A percentile compares a stretch with the other conserved stretches of the same genome.
Conservation (phyloP, 2,888 invertebrate genomes). For the Ethmia dodecea region DNA sequence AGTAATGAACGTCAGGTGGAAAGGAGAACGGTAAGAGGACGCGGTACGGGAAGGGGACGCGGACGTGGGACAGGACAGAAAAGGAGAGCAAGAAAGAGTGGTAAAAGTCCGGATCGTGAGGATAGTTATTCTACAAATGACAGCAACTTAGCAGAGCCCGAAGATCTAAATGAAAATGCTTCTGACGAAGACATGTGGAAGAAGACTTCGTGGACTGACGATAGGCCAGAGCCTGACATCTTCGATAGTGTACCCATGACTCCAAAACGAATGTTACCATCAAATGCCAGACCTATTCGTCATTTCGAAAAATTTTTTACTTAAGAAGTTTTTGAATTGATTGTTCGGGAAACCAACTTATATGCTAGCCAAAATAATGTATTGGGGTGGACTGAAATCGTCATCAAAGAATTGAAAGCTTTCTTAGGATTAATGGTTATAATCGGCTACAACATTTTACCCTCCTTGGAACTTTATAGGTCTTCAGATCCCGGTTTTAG, state of each 20-base stretch:
- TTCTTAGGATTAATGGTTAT: neutral
- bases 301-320: neutral
- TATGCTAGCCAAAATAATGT: neutral
- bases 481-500: neutral
- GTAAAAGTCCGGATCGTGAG: no score
- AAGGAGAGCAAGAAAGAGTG: no score
- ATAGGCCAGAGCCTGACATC: neutral
- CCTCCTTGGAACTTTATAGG: neutral
- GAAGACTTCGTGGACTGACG: neutral
- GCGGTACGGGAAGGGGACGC: no score
- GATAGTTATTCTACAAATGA: no score
- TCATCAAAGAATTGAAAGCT: neutral
- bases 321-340: neutral
- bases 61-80: no score
- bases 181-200: neutral
- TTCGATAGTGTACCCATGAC: neutral
- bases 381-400: neutral
- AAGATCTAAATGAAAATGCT: neutral
- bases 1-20: no score
- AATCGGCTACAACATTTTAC: neutral
- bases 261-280: neutral
- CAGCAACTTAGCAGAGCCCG: neutral
- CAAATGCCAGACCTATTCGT: neutral
- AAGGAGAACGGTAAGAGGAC: no score
- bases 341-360: neutral